phyloP scores from a whole-genome alignment of 2,113 vertebrate genomes.

The Bothrops jararaca region DNA sequence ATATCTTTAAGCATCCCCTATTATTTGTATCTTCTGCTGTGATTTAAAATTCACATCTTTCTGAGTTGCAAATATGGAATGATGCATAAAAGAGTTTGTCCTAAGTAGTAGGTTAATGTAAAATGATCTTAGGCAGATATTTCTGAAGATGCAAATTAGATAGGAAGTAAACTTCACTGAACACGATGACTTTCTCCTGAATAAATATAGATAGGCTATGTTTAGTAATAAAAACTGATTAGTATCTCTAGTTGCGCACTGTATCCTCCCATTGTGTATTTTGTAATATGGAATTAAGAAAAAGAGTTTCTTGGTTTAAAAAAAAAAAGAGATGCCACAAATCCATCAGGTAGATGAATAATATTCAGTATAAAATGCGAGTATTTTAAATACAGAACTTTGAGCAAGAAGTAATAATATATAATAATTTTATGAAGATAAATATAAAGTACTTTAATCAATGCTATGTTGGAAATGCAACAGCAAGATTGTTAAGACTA shows the following conservation, averaged over 20 bases:
- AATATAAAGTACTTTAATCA: neutral
- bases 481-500: neutral
- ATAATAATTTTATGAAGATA: constrained; percentile 1
- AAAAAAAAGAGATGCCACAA: neutral
- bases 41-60: neutral
- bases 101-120: neutral
- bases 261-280: neutral
- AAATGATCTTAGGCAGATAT: neutral
- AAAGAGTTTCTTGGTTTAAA: neutral
- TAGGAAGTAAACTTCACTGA: neutral
- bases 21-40: constrained; percentile 1
- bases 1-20: neutral
- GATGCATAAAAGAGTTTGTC: neutral
- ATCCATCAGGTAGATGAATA: neutral
- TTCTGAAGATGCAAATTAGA: neutral
- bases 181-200: neutral
- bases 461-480: neutral
- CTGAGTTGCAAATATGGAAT: neutral
- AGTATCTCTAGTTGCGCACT: neutral
- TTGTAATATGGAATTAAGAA: neutral
- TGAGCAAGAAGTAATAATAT: neutral
- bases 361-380: neutral
- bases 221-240: neutral
- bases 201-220: neutral
- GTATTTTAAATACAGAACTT: neutral